phyloP scores from a whole-genome alignment of 1,140 invertebrate genomes.

The Paraescarpia echinospica region DNA sequence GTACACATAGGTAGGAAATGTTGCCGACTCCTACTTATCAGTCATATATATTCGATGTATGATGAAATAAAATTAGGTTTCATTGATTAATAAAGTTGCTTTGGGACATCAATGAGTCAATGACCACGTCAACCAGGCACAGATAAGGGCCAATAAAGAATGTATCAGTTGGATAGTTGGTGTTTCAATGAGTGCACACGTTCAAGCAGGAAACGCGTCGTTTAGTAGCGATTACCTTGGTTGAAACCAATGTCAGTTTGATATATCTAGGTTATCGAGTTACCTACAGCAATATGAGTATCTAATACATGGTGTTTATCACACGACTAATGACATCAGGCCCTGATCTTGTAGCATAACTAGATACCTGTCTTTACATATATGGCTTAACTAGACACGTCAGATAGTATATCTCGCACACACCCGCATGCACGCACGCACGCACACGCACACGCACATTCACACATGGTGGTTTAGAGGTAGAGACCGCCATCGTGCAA shows the following conservation, averaged over 20 bases:
- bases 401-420: neutral
- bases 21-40: no score
- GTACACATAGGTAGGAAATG: no score
- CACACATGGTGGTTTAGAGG: no score
- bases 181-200: neutral
- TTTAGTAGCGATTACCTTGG: neutral
- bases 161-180: no score
- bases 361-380: no score
- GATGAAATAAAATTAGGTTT: no score
- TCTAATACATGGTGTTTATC: neutral
- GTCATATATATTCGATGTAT: no score
- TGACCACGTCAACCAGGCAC: neutral
- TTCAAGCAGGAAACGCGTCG: neutral
- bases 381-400: neutral
- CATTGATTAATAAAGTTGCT: no score
- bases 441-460: neutral
- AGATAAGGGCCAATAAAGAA: neutral
- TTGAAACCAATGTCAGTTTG: neutral
- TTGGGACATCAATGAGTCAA: neutral
- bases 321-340: neutral
- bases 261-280: neutral
- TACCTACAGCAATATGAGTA: neutral
- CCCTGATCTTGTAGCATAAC: neutral
- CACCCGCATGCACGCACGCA: neutral
- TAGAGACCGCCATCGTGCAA: no score